Percentiles rank a stretch among this genome's conserved stretches.
phyloP scores from a whole-genome alignment of 1,140 invertebrate genomes.

The Berghia stephanieae region DNA sequence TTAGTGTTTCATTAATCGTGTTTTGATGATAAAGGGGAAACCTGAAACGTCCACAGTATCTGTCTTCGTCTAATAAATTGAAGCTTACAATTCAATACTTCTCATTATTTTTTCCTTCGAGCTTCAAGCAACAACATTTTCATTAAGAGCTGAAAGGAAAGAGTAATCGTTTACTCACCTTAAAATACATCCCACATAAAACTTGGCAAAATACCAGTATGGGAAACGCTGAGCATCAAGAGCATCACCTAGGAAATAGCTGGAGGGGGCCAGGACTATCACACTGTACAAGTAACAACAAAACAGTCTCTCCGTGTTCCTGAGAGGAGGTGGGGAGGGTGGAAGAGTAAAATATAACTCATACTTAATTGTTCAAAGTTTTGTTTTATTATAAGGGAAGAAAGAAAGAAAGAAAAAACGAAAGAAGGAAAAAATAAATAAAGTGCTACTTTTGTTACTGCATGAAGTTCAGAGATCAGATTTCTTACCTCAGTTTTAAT shows the following conservation, averaged over 20 bases:
- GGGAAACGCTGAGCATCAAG: constrained; percentile 47
- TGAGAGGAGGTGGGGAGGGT: too few relatives aligned
- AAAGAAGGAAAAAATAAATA: not conserved
- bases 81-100: too few relatives aligned
- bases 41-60: too few relatives aligned
- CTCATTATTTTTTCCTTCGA: too few relatives aligned
- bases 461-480: not conserved
- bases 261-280: constrained; percentile 29
- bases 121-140: too few relatives aligned
- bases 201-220: constrained; percentile 50
- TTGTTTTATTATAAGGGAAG: too few relatives aligned
- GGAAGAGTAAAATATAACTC: too few relatives aligned
- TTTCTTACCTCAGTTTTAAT: constrained; percentile 39
- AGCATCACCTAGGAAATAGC: constrained; percentile 38
- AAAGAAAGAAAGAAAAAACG: not conserved
- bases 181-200: constrained; percentile 47
- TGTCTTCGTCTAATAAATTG: too few relatives aligned
- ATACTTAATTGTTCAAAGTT: too few relatives aligned
- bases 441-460: not conserved
- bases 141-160: too few relatives aligned
- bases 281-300: constrained; percentile 37
- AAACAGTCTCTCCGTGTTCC: constrained; percentile 29
- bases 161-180: constrained; percentile 39
- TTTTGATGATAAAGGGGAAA: too few relatives aligned
- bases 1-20: too few relatives aligned